Base-by-base conservation (phyloP, 2,113 vertebrate species). In the Chaenocephalus aceratus region DNA sequence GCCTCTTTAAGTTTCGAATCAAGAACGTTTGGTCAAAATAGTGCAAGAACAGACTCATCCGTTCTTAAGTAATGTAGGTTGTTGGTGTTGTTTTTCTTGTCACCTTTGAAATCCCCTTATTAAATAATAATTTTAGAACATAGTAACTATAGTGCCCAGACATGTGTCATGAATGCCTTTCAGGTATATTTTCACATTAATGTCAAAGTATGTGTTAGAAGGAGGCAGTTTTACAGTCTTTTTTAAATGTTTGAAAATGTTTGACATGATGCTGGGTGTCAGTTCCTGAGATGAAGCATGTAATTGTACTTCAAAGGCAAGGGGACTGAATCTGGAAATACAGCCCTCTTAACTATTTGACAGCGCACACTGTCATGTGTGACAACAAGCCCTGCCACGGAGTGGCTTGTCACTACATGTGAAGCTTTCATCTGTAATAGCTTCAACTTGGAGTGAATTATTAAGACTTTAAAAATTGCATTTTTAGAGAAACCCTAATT, bases 291-390 rank as follows among this genome's bases (percentile, higher is more conserved):
- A 77, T 53, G 73, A 88, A 79, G 60, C 72, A 26, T 85, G 74
- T 82, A 85, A 85, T 86, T 84, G 67, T 56, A 75, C 74, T 81
- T 89, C 60, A 85, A 87, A 89, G 69, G 64, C 63, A 82, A 65
- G 34, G 4, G 30, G 71, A 56, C 36, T 57, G 52, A 84, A 80
- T 69, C 26, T 76, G 61, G 70, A 64, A 76, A 83, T 60, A 12
- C 48, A 14, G 54, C 70, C 61, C 23, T 53, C 49, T 48, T 57
- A 62, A 60, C 30, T 72, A 1, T 30, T 34, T 72, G 77, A 78
- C 83, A 83, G 86, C 54, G 23, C 13, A 41, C 57, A 49, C 65
- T 62, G 82, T 73, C 84, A 85, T 64, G 60, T 62, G 61, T 83
- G 79, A 87, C 58, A 60, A 56, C 59, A 4, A 45, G 56, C 10